Conservation (phyloP, 2,797 vertebrate species). For the Enteromius mattozi region DNA sequence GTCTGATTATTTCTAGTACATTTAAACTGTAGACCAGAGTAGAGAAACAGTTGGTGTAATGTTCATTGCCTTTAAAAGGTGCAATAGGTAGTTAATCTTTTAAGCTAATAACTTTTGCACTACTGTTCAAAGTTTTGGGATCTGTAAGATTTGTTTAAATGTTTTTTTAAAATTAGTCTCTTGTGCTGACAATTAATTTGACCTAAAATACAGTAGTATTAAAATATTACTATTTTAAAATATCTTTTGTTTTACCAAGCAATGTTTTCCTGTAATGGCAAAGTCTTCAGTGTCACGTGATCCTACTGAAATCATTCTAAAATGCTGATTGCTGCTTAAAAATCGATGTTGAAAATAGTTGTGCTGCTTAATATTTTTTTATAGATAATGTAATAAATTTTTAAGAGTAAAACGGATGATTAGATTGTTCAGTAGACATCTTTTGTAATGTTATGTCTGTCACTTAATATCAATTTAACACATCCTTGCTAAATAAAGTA, state of each 20-base stretch:
- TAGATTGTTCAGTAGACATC: neutral
- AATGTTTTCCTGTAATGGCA: neutral
- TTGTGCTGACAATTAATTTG: neutral
- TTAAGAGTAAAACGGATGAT: neutral
- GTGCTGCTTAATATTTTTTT: neutral
- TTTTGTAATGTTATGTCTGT: neutral
- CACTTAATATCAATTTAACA: neutral
- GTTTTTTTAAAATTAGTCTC: neutral
- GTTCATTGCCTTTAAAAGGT: neutral
- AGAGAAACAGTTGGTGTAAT: neutral
- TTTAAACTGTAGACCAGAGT: neutral
- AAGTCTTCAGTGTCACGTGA: neutral
- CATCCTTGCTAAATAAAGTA: neutral
- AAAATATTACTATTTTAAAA: neutral
- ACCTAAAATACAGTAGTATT: neutral
- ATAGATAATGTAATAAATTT: neutral
- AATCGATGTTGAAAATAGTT: neutral
- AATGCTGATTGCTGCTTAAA: neutral
- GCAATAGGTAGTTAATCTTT: neutral
- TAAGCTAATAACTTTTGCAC: neutral
- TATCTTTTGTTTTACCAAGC: neutral
- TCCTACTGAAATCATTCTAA: neutral
- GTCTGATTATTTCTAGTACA: neutral
- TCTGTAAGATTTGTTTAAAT: neutral
- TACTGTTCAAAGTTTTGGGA: conserved; percentile 3